These are phyloP conservation scores for Neosilurus mollespiculum DNA, from an alignment of 2,797 vertebrate genomes.

Conservation along the genomic window DNA sequence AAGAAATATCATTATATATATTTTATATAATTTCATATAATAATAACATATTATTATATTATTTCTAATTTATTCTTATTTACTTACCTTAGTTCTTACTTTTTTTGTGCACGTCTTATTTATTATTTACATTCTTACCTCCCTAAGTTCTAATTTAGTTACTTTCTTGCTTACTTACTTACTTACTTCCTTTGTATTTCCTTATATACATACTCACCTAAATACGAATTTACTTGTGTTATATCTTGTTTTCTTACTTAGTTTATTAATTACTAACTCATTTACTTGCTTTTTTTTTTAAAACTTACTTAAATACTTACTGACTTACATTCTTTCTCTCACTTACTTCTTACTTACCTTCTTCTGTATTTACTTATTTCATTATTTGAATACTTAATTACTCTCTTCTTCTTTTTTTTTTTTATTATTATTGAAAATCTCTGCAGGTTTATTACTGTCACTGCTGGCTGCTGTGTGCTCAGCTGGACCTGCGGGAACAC, in stretches of 20 bases:
- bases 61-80: too few relatives aligned
- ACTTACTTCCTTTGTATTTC: too few relatives aligned
- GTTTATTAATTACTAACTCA: background rate
- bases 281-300: background rate
- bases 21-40: too few relatives aligned
- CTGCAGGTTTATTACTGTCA: slow-evolving; percentile 53
- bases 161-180: background rate
- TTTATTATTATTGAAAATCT: background rate
- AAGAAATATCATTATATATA: too few relatives aligned
- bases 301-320: background rate
- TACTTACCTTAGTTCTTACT: too few relatives aligned
- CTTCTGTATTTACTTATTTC: background rate
- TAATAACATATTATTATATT: too few relatives aligned
- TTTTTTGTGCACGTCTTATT: too few relatives aligned
- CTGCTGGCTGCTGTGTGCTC: slow-evolving; percentile 51
- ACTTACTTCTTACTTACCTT: background rate
- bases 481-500: slow-evolving; percentile 50
- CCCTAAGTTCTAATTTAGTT: background rate
- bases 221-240: too few relatives aligned
- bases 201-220: too few relatives aligned
- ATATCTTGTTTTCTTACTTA: background rate
- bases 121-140: background rate
- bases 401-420: background rate
- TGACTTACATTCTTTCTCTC: too few relatives aligned
- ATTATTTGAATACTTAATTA: background rate